Conservation (phyloP, 2,113 vertebrate genomes). For the Alouatta palliata region DNA sequence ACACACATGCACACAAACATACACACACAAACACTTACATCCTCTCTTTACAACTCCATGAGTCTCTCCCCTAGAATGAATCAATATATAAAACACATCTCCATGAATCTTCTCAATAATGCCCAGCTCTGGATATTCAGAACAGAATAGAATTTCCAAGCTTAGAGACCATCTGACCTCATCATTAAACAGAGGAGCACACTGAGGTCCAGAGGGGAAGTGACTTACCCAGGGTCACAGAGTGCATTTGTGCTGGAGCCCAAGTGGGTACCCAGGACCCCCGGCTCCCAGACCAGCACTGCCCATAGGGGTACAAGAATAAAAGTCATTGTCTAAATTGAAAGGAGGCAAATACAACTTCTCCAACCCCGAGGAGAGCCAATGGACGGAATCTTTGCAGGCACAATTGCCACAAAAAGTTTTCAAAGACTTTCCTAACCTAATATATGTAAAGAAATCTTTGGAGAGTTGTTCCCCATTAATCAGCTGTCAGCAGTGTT, state of each 20-base stretch:
- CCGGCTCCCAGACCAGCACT: too few relatives aligned
- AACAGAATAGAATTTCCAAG: neutral
- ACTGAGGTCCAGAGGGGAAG: neutral
- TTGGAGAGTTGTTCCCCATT: slow-evolving; percentile 67
- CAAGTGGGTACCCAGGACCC: neutral
- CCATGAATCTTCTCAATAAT: neutral
- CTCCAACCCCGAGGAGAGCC: neutral
- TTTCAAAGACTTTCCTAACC: slow-evolving; percentile 69
- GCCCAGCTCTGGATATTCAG: neutral
- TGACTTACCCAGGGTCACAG: neutral
- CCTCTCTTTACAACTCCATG: neutral
- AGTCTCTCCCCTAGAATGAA: neutral
- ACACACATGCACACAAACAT: fast-evolving
- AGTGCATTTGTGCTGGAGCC: neutral
- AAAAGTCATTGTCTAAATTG: neutral
- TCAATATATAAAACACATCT: neutral
- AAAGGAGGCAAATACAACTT: neutral
- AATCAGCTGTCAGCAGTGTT: slow-evolving; percentile 72
- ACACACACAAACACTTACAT: fast-evolving
- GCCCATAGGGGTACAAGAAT: neutral
- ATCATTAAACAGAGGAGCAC: neutral
- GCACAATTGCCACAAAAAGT: slow-evolving; percentile 37
- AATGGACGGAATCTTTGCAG: neutral
- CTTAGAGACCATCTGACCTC: neutral
- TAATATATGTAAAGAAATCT: slow-evolving; percentile 77